Evolutionary conservation across 2,888 invertebrate genomes (phyloP), one percentile per base, ranked within the genome.

Genomic region (Crematogaster levior): DNA sequence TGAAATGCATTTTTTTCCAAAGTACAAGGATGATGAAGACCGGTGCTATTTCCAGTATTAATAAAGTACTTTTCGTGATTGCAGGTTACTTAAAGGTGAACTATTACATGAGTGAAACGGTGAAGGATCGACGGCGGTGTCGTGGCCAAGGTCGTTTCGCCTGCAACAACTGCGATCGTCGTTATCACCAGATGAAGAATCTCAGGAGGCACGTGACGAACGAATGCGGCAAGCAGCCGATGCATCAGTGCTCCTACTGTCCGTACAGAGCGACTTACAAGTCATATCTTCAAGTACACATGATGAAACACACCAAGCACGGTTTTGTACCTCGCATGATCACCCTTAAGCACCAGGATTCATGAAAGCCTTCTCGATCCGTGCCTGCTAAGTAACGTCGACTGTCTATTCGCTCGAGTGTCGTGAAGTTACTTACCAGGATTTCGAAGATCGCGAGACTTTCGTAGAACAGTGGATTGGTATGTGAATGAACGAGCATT

Each of bases 111-210:
- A 75, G 65, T n/a, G 81, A 61, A 58, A 82, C 83, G 43, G 15
- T 68, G 5, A 81, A 56, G 72, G 83, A 87, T 61, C 87, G 84
- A 7, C 88, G 94, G 51, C 89, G 94, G 51, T 91, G 90, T 4
- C 91, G 94, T 0, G 94, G 94, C 15, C 92, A 93, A 46, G 94
- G 94, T 24, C 89, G 91, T 6, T 92, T 93, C 86, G 90, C 89
- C 6, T 95, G 95, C 87, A 94, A 94, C 18, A 95, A 93, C 79
- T 96, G 96, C 88, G 95, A 94, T 88, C 95, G 96, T 70, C 95
- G 95, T 43, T 96, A 96, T 92, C 95, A 95, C 68, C 95, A 95
- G 53, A 94, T 95, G 88, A 95, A 95, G 86, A 96, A 96, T n/a
- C 92, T 96, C 81, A 94, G 95, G 58, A 92, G 95, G 15, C 95